These are phyloP conservation scores for Nicator chloris DNA, from an alignment of 2,113 vertebrate genomes.

Conservation along the genomic window DNA sequence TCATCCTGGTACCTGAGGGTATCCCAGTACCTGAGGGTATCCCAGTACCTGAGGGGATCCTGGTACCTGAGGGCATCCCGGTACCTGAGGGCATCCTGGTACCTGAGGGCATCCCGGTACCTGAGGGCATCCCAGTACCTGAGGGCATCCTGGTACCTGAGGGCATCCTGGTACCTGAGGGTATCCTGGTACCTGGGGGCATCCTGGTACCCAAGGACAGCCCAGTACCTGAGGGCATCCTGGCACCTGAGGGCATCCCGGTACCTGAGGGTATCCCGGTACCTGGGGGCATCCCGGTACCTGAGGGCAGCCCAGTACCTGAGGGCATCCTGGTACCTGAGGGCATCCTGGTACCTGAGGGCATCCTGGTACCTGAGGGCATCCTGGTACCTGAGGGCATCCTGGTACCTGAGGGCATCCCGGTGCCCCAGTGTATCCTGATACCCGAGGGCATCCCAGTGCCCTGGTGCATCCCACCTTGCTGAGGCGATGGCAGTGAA, in stretches of 20 bases:
- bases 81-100: rapidly evolving
- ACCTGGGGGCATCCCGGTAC: rapidly evolving
- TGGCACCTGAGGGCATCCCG: rapidly evolving
- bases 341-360: rapidly evolving
- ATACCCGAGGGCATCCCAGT: rapidly evolving
- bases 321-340: rapidly evolving
- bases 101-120: rapidly evolving
- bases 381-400: neutral
- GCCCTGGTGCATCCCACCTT: rapidly evolving
- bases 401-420: rapidly evolving
- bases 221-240: too few species aligned
- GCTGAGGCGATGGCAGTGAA: neutral
- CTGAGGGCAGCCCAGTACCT: rapidly evolving
- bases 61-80: rapidly evolving
- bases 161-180: too few species aligned
- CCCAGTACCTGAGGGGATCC: neutral
- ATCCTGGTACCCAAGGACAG: too few species aligned
- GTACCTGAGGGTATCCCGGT: rapidly evolving
- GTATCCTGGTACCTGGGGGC: too few species aligned
- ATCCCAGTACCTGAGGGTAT: too few species aligned
- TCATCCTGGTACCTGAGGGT: too few species aligned
- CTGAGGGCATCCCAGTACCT: rapidly evolving
- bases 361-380: rapidly evolving
- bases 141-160: rapidly evolving
- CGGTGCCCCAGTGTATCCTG: too few species aligned